Percentiles rank a stretch among this genome's conserved stretches.
phyloP scores from a whole-genome alignment of 2,888 invertebrate genomes.

The Oligia latruncula region DNA sequence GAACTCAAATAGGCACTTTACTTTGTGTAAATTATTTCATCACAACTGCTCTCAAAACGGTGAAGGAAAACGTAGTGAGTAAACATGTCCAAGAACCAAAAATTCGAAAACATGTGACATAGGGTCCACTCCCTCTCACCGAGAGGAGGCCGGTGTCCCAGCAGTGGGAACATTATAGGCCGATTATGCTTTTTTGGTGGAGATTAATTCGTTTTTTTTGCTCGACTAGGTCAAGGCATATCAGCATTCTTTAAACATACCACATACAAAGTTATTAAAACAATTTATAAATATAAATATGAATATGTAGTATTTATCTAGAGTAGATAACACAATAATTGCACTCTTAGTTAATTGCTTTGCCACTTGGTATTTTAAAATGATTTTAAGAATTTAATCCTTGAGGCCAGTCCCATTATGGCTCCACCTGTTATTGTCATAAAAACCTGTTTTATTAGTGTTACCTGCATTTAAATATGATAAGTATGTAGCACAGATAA shows the following conservation, averaged over 20 bases:
- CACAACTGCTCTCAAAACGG: no score
- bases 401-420: not conserved
- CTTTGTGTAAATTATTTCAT: no score
- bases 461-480: conserved; percentile 27
- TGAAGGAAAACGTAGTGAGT: no score
- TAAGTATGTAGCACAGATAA: conserved; percentile 11
- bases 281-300: conserved; percentile 42
- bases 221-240: conserved; percentile 35
- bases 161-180: no score
- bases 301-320: conserved; percentile 47
- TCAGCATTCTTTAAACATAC: conserved; percentile 21
- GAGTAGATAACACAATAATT: conserved; percentile 38
- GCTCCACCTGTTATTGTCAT: conserved; percentile 14
- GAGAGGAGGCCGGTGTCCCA: no score
- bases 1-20: no score
- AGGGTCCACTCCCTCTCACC: no score
- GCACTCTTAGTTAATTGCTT: conserved; percentile 39
- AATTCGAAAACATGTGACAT: no score
- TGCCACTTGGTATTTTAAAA: conserved; percentile 43
- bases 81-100: no score
- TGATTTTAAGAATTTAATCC: conserved; percentile 47
- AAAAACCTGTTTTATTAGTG: conserved; percentile 24
- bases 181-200: no score
- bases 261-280: conserved; percentile 41
- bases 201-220: conserved; percentile 3